Conservation (phyloP, 2,797 vertebrate genomes). For the Alosa sapidissima region DNA sequence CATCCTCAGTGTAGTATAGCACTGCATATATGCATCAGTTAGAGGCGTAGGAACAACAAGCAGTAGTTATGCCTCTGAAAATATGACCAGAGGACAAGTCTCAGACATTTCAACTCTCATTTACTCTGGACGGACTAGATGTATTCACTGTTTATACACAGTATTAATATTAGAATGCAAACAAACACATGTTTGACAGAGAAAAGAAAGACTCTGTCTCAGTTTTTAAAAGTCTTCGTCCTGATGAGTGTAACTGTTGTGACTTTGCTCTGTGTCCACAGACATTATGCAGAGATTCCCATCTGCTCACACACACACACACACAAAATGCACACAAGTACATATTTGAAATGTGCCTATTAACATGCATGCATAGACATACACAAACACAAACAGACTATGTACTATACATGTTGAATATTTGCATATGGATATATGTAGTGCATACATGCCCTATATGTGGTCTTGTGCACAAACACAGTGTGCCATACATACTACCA, state of each 20-base stretch:
- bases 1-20: too few relatives aligned
- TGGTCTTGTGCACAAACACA: not conserved
- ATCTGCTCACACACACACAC: conserved; percentile 1
- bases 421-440: not conserved
- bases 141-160: not conserved
- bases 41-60: not conserved
- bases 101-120: not conserved
- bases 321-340: not conserved
- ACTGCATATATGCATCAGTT: not conserved
- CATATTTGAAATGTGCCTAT: not conserved
- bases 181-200: not conserved
- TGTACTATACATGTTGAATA: not conserved
- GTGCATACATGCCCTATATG: not conserved
- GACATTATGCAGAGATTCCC: not conserved
- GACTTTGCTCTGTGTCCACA: not conserved
- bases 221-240: not conserved
- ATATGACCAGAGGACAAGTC: not conserved
- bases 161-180: not conserved
- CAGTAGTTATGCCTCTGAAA: not conserved
- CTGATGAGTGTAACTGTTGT: not conserved
- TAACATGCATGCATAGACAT: not conserved
- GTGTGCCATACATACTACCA: not conserved
- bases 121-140: not conserved
- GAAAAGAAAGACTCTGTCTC: conserved; percentile 15
- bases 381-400: not conserved